These are phyloP conservation scores for Eristalinus aeneus DNA, from an alignment of 2,888 invertebrate species.

Conservation along the genomic window DNA sequence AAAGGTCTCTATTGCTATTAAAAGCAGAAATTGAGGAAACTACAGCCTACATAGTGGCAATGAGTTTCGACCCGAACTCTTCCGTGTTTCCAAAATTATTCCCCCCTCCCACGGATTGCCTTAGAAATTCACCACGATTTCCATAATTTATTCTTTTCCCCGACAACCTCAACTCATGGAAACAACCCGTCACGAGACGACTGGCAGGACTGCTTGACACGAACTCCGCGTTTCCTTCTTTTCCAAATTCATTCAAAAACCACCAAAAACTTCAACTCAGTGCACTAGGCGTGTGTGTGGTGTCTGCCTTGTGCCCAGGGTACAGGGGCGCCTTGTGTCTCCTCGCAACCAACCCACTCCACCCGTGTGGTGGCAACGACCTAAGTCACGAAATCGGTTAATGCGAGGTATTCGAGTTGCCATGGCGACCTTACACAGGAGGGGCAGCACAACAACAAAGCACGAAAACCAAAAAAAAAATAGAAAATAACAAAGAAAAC, in stretches of 20 bases:
- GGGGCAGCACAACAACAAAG: slow-evolving; percentile 24
- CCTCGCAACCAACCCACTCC: neutral
- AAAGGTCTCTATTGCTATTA: too few relatives aligned
- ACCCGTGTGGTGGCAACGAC: slow-evolving; percentile 50
- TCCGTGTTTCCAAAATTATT: too few relatives aligned
- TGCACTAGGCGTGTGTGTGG: too few relatives aligned
- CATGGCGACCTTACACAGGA: slow-evolving; percentile 50
- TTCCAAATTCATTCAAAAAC: neutral
- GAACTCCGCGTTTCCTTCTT: neutral
- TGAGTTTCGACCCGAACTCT: too few relatives aligned
- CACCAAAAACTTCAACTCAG: neutral
- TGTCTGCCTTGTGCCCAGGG: too few relatives aligned
- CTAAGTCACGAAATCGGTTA: slow-evolving; percentile 52
- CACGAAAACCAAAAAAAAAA: neutral
- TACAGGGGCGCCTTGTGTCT: neutral
- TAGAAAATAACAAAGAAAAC: neutral
- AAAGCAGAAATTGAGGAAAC: too few relatives aligned
- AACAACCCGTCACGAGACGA: neutral
- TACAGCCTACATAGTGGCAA: too few relatives aligned
- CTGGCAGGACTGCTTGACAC: neutral
- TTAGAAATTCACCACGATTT: too few relatives aligned
- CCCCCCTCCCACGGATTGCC: too few relatives aligned
- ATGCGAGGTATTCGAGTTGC: slow-evolving; percentile 35
- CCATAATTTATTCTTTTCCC: too few relatives aligned
- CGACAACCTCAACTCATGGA: neutral